Evolutionary conservation across 2,888 invertebrate species (phyloP), one percentile per base, ranked within the genome.

Genomic region (Ethmia dodecea): DNA sequence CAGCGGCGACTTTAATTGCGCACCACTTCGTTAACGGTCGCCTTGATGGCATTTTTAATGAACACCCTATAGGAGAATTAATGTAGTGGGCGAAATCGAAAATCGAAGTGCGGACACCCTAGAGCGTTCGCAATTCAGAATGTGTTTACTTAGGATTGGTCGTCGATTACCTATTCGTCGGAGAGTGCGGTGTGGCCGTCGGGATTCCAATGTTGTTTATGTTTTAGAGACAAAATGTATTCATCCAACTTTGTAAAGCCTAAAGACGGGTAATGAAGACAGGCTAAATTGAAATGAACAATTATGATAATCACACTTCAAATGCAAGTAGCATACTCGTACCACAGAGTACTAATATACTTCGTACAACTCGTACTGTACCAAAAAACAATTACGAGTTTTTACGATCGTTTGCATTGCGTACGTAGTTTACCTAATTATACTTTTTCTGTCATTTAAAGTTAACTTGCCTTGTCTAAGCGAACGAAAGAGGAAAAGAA

Each of bases 1-100:
- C 83, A 84, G 80, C 80, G 78, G 74, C 18, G 20, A 31, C 20
- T 18, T 81, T 86, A 86, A 86, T 86, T 86, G 84, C 74, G 60
- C 70, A 80, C 77, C 84, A 86, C 86, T 86, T 86, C 84, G 84
- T 84, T 86, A 86, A 78, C 79, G 70, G 73, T 49, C 70, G 75
- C 70, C 72, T 77, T 84, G 81, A 84, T 86, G 80, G 86, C 84
- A 84, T 86, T 86, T 84, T 84, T 86, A 86, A 86, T 86, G 86
- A 86, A 86, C 81, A 70, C 76, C 62, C 38, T 13, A 13, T 28
- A 20, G 33, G 49, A 71, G 86, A 84, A 75, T 86, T 86, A 86
- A 86, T 86, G 86, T 86, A 86, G 84, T 86, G 83, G 81, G 75
- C 43, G 70, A 76, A 77, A 81, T 83, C 73, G 80, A 77, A 78